Conservation (phyloP, 1,140 invertebrate species). For the Diuraphis noxia region DNA sequence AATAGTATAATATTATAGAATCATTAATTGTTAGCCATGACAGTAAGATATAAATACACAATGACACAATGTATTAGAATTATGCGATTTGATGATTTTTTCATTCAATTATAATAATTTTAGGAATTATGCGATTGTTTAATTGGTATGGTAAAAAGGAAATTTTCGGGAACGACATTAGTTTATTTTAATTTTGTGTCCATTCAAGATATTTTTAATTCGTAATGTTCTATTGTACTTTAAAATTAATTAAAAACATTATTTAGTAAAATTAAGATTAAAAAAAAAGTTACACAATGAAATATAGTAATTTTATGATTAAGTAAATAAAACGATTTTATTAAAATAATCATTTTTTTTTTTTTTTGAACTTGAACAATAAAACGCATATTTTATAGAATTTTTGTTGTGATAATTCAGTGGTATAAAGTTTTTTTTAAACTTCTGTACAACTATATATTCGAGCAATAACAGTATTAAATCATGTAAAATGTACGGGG, state of each 20-base stretch:
- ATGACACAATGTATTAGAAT: neutral
- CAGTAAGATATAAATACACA: neutral
- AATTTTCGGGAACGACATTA: neutral
- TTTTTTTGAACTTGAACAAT: neutral
- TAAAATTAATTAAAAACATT: constrained; percentile 24
- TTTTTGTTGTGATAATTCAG: constrained; percentile 26
- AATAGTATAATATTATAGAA: neutral
- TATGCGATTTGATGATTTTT: neutral
- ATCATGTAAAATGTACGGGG: neutral
- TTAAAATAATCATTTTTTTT: constrained; percentile 17
- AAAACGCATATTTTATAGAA: constrained; percentile 23
- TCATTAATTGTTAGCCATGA: neutral
- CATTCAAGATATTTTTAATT: constrained; percentile 29
- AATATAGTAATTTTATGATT: constrained; percentile 31
- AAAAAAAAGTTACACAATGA: neutral
- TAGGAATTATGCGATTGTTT: neutral
- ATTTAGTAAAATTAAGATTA: neutral
- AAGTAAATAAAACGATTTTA: constrained; percentile 14
- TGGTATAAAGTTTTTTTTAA: neutral
- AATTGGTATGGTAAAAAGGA: neutral
- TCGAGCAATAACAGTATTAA: constrained; percentile 19
- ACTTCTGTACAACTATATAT: constrained; percentile 23
- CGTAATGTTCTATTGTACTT: neutral
- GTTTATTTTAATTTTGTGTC: neutral
- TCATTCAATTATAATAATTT: neutral